Conservation (phyloP, 2,113 vertebrate species). For the Zingel zingel region DNA sequence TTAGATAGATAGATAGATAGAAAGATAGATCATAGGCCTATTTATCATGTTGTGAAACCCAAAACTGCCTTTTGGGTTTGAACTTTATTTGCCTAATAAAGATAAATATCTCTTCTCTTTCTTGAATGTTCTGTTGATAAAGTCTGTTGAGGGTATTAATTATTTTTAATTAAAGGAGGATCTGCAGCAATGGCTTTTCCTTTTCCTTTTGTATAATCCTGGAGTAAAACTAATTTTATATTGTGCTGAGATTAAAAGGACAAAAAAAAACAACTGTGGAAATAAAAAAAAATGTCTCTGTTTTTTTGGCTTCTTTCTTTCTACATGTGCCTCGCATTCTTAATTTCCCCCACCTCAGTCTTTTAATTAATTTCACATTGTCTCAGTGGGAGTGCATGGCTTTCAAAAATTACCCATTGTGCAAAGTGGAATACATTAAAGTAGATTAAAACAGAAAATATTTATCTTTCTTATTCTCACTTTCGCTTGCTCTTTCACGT, state of each 20-base stretch:
- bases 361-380: constrained; percentile 11
- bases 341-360: background rate
- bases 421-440: background rate
- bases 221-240: background rate
- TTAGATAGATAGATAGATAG: too few species aligned
- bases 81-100: background rate
- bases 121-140: background rate
- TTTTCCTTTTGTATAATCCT: background rate
- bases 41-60: background rate
- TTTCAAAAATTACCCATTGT: background rate
- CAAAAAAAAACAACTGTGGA: background rate
- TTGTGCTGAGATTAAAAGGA: constrained; percentile 1
- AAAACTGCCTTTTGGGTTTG: background rate
- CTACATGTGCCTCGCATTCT: background rate
- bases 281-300: background rate
- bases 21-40: background rate
- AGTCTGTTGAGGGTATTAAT: background rate
- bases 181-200: background rate
- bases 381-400: background rate
- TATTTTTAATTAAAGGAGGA: background rate
- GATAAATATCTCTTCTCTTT: background rate
- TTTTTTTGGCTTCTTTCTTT: background rate
- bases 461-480: constrained; percentile 13
- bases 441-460: background rate
- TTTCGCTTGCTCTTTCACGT: background rate